These are phyloP conservation scores for Enteromius paludinosus DNA, from an alignment of 2,797 vertebrate genomes.

Conservation along the genomic window DNA sequence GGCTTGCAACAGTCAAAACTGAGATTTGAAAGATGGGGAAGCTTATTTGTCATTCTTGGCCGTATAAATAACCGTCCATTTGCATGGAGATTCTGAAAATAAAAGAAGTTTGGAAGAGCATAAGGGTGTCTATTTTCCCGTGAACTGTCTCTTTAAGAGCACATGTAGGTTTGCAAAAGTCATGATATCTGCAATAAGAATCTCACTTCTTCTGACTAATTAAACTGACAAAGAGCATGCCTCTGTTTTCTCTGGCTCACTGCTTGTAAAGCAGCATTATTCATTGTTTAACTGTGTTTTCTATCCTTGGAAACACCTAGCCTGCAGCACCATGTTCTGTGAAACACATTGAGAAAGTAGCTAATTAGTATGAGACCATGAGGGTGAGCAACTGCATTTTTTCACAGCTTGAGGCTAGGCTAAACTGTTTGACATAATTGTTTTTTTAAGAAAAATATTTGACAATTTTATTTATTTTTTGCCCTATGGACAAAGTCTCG, in stretches of 20 bases:
- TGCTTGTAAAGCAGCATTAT: slow-evolving; percentile 33
- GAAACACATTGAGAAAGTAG: slow-evolving; percentile 35
- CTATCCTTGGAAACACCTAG: slow-evolving; percentile 39
- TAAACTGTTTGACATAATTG: slow-evolving; percentile 29
- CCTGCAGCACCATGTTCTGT: slow-evolving; percentile 30
- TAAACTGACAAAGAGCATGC: slow-evolving; percentile 20
- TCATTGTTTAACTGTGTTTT: slow-evolving; percentile 29
- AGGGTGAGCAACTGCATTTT: slow-evolving; percentile 23
- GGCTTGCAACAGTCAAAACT: not conserved
- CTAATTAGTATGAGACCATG: slow-evolving; percentile 36
- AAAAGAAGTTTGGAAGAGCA: not conserved
- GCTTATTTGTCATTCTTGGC: not conserved
- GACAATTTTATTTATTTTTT: slow-evolving; percentile 30
- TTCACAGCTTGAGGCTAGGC: slow-evolving; percentile 15
- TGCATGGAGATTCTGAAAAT: not conserved
- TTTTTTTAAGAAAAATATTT: slow-evolving; percentile 23
- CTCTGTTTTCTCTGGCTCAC: slow-evolving; percentile 7
- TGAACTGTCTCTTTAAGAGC: not conserved
- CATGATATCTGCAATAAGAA: slow-evolving; percentile 7
- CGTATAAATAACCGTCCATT: not conserved
- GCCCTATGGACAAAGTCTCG: slow-evolving; percentile 19
- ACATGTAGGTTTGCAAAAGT: not conserved
- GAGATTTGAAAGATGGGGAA: not conserved
- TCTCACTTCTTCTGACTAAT: slow-evolving; percentile 10
- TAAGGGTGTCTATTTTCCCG: not conserved